Conservation (phyloP, 2,797 vertebrate species). For the Bucorvus abyssinicus region DNA sequence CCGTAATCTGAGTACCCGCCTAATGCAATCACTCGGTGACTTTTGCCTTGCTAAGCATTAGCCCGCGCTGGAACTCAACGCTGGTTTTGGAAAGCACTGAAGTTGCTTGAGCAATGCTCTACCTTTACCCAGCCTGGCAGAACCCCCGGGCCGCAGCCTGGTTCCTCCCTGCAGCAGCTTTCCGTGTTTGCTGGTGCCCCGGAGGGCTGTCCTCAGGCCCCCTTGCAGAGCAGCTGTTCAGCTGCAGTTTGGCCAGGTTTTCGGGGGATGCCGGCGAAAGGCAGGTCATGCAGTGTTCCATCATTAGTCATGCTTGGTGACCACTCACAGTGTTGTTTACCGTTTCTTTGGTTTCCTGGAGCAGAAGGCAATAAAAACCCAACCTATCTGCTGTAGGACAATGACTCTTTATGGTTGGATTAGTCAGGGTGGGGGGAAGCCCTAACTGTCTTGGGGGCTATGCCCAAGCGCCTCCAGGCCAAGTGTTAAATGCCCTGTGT, state of each 20-base stretch:
- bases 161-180: background rate
- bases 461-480: background rate
- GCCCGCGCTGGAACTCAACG: background rate
- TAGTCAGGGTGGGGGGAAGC: background rate
- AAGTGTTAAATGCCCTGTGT: background rate
- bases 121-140: background rate
- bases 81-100: background rate
- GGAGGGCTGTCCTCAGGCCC: conserved; percentile 1
- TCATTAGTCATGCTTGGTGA: conserved; percentile 57
- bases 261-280: conserved; percentile 42
- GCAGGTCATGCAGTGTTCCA: conserved; percentile 21
- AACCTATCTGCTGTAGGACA: conserved; percentile 41
- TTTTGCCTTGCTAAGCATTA: background rate
- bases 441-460: background rate
- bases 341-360: conserved; percentile 32
- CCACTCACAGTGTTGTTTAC: conserved; percentile 49
- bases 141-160: accelerated
- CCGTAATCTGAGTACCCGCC: background rate
- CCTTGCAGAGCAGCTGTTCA: conserved; percentile 19
- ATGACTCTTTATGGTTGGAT: conserved; percentile 30
- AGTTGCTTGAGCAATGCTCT: background rate
- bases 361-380: conserved; percentile 38
- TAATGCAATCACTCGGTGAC: background rate
- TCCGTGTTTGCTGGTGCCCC: background rate
- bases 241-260: conserved; percentile 23